Percentiles rank a stretch among this genome's conserved stretches.
Evolutionary conservation across 2,888 invertebrate species (phyloP).

Genomic region (Entomobrya multifasciata): DNA sequence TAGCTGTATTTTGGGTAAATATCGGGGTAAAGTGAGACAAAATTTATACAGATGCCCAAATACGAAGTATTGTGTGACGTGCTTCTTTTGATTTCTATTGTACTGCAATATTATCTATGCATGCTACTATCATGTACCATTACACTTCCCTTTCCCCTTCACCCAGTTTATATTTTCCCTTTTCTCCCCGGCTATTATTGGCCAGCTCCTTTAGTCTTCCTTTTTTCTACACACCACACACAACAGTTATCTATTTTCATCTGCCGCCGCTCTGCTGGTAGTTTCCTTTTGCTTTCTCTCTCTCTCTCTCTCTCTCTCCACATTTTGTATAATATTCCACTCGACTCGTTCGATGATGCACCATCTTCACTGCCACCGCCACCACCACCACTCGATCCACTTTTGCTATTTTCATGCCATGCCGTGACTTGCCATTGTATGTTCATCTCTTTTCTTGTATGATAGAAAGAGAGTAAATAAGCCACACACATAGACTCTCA

Average conservation of each 20-base stretch:
- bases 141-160: background rate
- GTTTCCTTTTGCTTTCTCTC: background rate
- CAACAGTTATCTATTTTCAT: too few species aligned
- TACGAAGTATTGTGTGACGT: too few species aligned
- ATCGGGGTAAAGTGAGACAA: too few species aligned
- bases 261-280: background rate
- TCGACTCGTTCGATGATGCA: conserved; percentile 21
- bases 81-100: too few species aligned
- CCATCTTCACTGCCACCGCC: too few species aligned
- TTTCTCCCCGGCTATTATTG: background rate
- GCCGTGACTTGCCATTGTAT: conserved; percentile 49
- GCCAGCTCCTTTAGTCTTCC: too few species aligned
- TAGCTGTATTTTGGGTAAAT: too few species aligned
- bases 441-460: conserved; percentile 24
- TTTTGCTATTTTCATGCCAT: conserved; percentile 56
- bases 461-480: conserved; percentile 56
- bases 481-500: conserved; percentile 45
- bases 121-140: too few species aligned
- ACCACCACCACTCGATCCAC: conserved; percentile 35
- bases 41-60: too few species aligned
- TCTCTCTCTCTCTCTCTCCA: background rate
- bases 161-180: background rate
- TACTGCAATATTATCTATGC: too few species aligned
- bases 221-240: too few species aligned
- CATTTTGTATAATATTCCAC: conserved; percentile 45